Conservation (phyloP, 2,113 vertebrate genomes). For the Osmerus eperlanus region DNA sequence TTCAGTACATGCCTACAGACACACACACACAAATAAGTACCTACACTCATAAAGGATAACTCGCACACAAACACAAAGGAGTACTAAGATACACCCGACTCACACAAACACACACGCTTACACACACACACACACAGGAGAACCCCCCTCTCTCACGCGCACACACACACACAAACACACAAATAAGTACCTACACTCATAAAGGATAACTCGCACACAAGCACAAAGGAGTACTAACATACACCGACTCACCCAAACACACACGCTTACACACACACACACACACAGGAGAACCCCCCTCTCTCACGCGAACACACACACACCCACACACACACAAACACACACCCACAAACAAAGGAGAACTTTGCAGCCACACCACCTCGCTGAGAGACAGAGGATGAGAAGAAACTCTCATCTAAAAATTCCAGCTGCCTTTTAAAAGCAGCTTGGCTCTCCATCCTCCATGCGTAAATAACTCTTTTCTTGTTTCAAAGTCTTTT, state of each 20-base stretch:
- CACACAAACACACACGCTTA: slow-evolving; percentile 5
- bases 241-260: not conserved
- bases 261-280: not conserved
- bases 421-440: too few relatives aligned
- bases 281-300: not conserved
- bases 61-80: not conserved
- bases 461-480: too few relatives aligned
- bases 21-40: not conserved
- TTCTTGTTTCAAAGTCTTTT: too few relatives aligned
- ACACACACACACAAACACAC: not conserved
- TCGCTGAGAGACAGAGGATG: not conserved
- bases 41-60: not conserved
- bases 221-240: not conserved
- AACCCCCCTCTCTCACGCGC: not conserved
- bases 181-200: not conserved
- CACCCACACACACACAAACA: not conserved
- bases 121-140: not conserved
- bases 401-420: not conserved
- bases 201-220: not conserved
- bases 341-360: not conserved
- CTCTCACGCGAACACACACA: not conserved
- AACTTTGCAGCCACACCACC: not conserved
- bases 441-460: too few relatives aligned
- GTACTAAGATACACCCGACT: not conserved
- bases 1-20: not conserved